Evolutionary conservation across 2,113 vertebrate genomes (phyloP), one percentile per base, ranked within the genome.

Genomic region (Sphaerodactylus townsendi): DNA sequence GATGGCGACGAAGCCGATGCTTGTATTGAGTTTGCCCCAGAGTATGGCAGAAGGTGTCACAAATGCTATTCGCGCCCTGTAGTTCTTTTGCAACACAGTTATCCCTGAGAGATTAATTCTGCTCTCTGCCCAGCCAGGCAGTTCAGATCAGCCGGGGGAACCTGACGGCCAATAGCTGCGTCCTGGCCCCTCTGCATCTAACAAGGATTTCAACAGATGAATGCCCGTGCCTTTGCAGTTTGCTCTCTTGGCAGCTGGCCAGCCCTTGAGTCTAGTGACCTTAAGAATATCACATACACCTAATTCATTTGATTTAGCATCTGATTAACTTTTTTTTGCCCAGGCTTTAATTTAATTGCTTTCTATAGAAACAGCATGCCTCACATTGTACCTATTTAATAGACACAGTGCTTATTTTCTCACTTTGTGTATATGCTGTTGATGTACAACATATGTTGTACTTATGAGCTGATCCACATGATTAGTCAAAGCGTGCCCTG

Each of bases 261-360:
- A 92, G 80, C 83, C 85, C 77, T 89, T 83, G 59, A 89, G 80
- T 88, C 83, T 73, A 87, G 79, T 81, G 84, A 91, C 88, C 86
- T 93, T 91, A 88, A 83, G 83, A 77, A 44, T 90, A 62, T 82
- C 25, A 5, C 6, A 78, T 75, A 86, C 83, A 66, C 76, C 64
- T 85, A 73, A 62, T 89, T 93, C 64, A 21, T 92, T 89, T 83
- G 80, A 66, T 82, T 87, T 86, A 86, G 83, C 44, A 17, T 91
- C 88, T 0, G 0, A 87, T 88, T 85, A 87, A 87, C 83, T 84
- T 65, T 74, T 85, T 83, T n/a, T 28, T 28, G 5, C 5, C 19
- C 85, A 69, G 41, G 39, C 23, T 85, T 88, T 85, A 70, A 77
- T 68, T 83, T 85, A 82, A 64, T 76, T 81, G 10, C 28, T 65